A percentile compares a stretch with the other conserved stretches of the same genome.
Evolutionary conservation across 2,797 vertebrate genomes (phyloP).

Genomic region (Gastrophryne carolinensis): DNA sequence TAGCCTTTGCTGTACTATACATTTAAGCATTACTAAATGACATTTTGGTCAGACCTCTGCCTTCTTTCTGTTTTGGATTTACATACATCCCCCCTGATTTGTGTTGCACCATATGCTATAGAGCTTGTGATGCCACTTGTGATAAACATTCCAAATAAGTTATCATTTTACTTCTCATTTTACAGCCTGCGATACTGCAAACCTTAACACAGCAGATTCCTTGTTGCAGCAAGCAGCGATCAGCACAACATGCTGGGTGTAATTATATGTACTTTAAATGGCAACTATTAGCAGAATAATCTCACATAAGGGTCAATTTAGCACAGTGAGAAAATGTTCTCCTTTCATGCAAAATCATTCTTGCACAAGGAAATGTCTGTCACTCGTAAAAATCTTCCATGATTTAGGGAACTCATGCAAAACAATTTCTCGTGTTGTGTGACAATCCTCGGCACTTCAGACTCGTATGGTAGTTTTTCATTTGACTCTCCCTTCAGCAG

Average conservation of each 20-base stretch:
- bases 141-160: neutral
- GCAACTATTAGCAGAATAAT: neutral
- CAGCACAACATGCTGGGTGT: neutral
- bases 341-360: too few relatives aligned
- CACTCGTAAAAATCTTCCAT: too few relatives aligned
- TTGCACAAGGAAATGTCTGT: too few relatives aligned
- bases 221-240: neutral
- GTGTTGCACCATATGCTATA: conserved; percentile 6
- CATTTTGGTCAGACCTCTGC: neutral
- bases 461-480: too few relatives aligned
- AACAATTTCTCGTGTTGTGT: too few relatives aligned
- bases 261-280: neutral
- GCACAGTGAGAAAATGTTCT: too few relatives aligned
- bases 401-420: too few relatives aligned
- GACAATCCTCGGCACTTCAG: too few relatives aligned
- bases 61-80: neutral
- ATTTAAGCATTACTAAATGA: too few relatives aligned
- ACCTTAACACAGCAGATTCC: conserved; percentile 21
- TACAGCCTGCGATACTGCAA: neutral
- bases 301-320: too few relatives aligned
- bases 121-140: conserved; percentile 2
- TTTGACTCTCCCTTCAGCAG: too few relatives aligned
- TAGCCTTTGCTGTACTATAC: too few relatives aligned
- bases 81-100: neutral
- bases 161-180: conserved; percentile 11